Percentiles rank a stretch among this genome's conserved stretches.
phyloP scores from a whole-genome alignment of 2,888 invertebrate species.

The Entomobrya proxima region DNA sequence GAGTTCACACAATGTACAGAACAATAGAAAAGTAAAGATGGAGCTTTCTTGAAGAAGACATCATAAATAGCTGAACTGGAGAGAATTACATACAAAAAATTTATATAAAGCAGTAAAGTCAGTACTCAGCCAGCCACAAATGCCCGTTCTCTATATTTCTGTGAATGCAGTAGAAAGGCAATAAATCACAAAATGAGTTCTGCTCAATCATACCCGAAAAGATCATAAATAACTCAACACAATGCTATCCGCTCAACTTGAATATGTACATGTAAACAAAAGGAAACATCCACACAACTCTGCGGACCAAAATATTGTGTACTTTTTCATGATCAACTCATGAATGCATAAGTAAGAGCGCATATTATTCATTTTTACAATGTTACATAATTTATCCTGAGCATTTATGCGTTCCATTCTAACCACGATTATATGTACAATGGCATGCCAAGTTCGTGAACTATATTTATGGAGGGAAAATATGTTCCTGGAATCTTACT shows the following conservation, averaged over 20 bases:
- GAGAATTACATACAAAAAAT: conserved; percentile 1
- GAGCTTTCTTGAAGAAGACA: conserved; percentile 51
- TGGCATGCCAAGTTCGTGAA: not conserved
- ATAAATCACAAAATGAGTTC: conserved; percentile 74
- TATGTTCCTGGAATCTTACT: not conserved
- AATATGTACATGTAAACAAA: conserved; percentile 1
- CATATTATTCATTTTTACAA: conserved; percentile 23
- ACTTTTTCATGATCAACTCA: conserved; percentile 41
- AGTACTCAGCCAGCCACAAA: not conserved
- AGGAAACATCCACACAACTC: not conserved
- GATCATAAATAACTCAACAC: conserved; percentile 72
- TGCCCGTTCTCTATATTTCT: not conserved
- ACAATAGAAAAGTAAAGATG: not conserved
- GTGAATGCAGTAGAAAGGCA: conserved; percentile 48
- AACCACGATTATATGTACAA: not conserved
- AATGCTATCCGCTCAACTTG: conserved; percentile 38
- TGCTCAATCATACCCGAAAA: conserved; percentile 74
- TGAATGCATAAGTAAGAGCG: conserved; percentile 53
- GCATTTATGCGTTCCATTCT: not conserved
- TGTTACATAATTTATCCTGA: not conserved
- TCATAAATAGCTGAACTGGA: conserved; percentile 43
- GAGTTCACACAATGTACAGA: conserved; percentile 28
- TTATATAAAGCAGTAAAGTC: not conserved
- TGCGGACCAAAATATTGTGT: not conserved
- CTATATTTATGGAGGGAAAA: not conserved